Conservation (phyloP, 2,888 invertebrate species). For the Habrosyne pyritoides region DNA sequence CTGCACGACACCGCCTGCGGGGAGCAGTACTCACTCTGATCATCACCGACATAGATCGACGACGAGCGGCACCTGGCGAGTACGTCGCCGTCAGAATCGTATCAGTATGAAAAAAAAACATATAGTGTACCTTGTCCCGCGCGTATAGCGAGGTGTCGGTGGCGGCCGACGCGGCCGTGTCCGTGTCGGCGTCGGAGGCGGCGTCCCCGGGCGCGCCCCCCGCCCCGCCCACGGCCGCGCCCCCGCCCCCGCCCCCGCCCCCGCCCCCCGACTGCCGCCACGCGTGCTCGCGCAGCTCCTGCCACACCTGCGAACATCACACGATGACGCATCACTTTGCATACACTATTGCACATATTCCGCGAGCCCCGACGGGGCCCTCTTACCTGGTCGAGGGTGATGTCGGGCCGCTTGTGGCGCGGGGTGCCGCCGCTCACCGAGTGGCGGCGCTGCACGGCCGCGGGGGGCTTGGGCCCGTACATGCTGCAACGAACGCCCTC, state of each 20-base stretch:
- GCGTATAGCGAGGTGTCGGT: constrained; percentile 83
- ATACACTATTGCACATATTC: not conserved
- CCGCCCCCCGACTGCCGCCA: constrained; percentile 35
- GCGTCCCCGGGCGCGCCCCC: constrained; percentile 36
- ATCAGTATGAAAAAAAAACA: no score
- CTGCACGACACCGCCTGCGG: constrained; percentile 89
- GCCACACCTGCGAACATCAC: constrained; percentile 85
- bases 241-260: constrained; percentile 56
- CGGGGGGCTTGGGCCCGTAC: constrained; percentile 90
- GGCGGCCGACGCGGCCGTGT: constrained; percentile 64
- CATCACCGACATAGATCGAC: not conserved
- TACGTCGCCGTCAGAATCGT: no score
- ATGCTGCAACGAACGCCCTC: constrained; percentile 66
- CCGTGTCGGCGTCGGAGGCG: constrained; percentile 17
- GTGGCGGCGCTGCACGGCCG: constrained; percentile 86
- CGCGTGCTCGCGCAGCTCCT: constrained; percentile 86
- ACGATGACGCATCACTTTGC: no score
- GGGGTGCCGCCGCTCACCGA: constrained; percentile 93
- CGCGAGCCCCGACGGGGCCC: no score
- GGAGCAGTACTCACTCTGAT: no score
- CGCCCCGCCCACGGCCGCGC: constrained; percentile 57
- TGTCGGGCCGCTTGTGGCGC: constrained; percentile 84
- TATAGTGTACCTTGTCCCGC: constrained; percentile 87
- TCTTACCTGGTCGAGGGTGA: constrained; percentile 88
- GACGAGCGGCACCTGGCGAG: no score